Base-by-base conservation (phyloP, 2,888 invertebrate genomes). In the Hirtodrosophila cameraria region DNA sequence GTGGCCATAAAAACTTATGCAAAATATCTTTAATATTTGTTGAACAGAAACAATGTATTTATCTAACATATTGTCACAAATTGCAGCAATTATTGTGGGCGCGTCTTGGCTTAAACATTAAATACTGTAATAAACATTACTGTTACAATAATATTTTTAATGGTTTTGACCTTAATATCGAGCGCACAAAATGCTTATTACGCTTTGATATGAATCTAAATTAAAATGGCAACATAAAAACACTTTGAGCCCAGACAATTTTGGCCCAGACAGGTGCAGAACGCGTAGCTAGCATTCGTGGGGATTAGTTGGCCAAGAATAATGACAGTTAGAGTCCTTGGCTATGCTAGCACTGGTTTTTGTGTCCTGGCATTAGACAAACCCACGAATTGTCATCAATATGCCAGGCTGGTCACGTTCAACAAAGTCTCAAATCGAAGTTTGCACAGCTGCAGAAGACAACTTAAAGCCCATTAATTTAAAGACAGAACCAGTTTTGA, bases 201-300 rank as follows among this genome's bases (percentile, higher is more conserved):
- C 75, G 62, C 45, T 78, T 84, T 86, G 83, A 83, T 83, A 86
- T 46, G 64, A 62, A 83, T 83, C 83, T 84, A 84, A 86, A 83
- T 83, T 86, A 83, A 83, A 83, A 86, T 86, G 81, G 71, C 78
- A 77, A 81, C 71, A 75, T 83, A 86, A 84, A 83, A 77, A 69
- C 85, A 65, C 75, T 74, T 77, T 53, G 42, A 43, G 15, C 23
- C 30, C 15, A 42, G 69, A 68, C 18, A 23, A 64, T 50, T 69
- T 38, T 28, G 59, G 39, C 27, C 68, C 12, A 58, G 75, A 61
- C 68, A 68, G 71, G 57, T 52, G 58, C 36, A 50, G 31, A 20
- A 54, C 5, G 18, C 18, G 23, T 8, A 23, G 23, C 23, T 50
- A 36, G 50, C 61, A 60, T 53, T 58, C 76, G 55, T 72, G 63